phyloP scores from a whole-genome alignment of 2,113 vertebrate genomes.

The Oceanodroma tethys region DNA sequence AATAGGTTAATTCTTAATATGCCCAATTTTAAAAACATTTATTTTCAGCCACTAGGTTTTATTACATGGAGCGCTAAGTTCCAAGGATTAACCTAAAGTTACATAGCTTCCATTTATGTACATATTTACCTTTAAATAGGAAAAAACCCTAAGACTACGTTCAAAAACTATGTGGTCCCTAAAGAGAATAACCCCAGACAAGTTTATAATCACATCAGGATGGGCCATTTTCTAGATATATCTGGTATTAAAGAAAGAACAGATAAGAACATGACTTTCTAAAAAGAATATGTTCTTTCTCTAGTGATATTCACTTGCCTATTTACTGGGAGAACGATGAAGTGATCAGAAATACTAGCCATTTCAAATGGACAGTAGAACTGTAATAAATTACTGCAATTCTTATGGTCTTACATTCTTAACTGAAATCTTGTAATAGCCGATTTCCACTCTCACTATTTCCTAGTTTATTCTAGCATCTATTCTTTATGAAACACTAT shows the following conservation, averaged over 20 bases:
- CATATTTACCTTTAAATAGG: not conserved
- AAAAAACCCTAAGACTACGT: not conserved
- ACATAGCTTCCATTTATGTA: not conserved
- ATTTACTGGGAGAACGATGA: not conserved
- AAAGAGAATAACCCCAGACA: not conserved
- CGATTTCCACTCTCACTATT: not conserved
- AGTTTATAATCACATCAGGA: not conserved
- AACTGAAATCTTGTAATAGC: not conserved
- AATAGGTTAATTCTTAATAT: not conserved
- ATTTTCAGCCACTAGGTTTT: not conserved
- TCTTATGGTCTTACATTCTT: not conserved
- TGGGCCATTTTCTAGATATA: not conserved
- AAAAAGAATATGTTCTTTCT: not conserved
- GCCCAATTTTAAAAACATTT: not conserved
- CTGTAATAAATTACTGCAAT: not conserved
- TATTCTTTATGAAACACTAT: not conserved
- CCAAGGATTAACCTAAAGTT: not conserved
- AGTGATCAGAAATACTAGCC: not conserved
- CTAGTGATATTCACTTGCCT: not conserved
- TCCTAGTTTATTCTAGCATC: not conserved
- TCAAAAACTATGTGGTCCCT: not conserved
- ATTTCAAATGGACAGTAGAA: not conserved
- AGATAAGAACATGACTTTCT: not conserved
- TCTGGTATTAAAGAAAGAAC: not conserved
- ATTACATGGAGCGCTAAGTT: not conserved